Evolutionary conservation across 1,140 invertebrate species (phyloP).

Genomic region (Drosophila ohnishii): DNA sequence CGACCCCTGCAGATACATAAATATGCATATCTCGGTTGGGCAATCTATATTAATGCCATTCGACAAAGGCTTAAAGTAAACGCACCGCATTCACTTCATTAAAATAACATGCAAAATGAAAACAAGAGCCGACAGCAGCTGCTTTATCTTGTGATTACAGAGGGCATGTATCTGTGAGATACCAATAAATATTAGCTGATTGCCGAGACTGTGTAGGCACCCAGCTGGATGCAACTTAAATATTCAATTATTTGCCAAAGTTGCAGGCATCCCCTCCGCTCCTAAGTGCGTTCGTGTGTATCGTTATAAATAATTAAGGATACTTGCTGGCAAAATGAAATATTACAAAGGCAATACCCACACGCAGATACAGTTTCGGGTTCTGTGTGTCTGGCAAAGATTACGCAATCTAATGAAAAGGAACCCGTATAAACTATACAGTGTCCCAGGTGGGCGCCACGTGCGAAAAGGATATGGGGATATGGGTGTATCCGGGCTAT

Average conservation of each 20-base stretch:
- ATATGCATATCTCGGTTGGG: constrained; percentile 4
- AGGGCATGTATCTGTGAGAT: constrained; percentile 7
- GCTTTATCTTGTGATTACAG: constrained; percentile 46
- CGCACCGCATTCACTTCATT: constrained; percentile 43
- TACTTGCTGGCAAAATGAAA: constrained; percentile 51
- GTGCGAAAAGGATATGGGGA: constrained; percentile 28
- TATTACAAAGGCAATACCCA: constrained; percentile 51
- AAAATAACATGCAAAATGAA: constrained; percentile 44
- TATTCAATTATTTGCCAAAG: constrained; percentile 67
- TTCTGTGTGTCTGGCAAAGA: constrained; percentile 14
- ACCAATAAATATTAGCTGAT: constrained; percentile 37
- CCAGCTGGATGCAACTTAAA: constrained; percentile 53
- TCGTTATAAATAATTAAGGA: constrained; percentile 60
- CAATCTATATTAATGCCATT: constrained; percentile 46
- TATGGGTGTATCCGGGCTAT: background rate
- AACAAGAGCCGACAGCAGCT: constrained; percentile 29
- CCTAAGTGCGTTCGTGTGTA: constrained; percentile 21
- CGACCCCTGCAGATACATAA: background rate
- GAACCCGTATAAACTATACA: constrained; percentile 48
- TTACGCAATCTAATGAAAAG: constrained; percentile 70
- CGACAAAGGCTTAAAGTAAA: constrained; percentile 26
- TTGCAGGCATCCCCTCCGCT: constrained; percentile 20
- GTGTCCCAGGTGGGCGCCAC: constrained; percentile 55
- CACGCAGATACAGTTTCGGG: constrained; percentile 1
- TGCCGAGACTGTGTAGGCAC: constrained; percentile 1